These are phyloP conservation scores for Nycticryphes semicollaris DNA, from an alignment of 2,113 vertebrate genomes.

Conservation along the genomic window DNA sequence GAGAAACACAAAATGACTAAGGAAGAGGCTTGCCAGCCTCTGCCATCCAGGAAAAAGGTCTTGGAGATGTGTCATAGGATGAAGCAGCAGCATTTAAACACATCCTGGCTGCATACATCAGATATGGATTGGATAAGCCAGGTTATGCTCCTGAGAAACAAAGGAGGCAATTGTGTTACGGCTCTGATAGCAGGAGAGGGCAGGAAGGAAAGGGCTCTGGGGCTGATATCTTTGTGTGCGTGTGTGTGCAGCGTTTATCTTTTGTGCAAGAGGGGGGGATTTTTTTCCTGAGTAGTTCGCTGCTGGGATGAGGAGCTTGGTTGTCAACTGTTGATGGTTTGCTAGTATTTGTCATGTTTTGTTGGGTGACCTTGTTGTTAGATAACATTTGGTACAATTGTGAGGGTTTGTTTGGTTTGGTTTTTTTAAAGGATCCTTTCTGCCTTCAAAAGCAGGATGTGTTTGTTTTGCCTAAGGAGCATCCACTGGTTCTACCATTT, in stretches of 20 bases:
- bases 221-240: background rate
- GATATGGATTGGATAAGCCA: background rate
- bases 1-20: background rate
- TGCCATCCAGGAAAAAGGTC: background rate
- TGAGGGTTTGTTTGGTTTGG: background rate
- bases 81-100: background rate
- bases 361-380: background rate
- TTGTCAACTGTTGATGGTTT: background rate
- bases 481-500: background rate
- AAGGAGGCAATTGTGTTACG: background rate
- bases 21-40: background rate
- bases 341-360: background rate
- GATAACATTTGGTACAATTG: background rate
- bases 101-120: background rate
- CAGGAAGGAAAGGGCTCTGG: slow-evolving; percentile 19
- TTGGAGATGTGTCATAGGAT: background rate
- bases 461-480: background rate
- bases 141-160: background rate
- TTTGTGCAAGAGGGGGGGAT: background rate
- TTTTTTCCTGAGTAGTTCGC: background rate
- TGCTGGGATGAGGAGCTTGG: background rate
- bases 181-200: background rate
- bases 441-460: background rate
- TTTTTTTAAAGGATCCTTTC: background rate
- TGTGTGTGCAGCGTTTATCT: background rate